Percentiles rank a stretch among this genome's conserved stretches.
phyloP scores from a whole-genome alignment of 1,140 invertebrate species.

The Propsilocerus akamusi region DNA sequence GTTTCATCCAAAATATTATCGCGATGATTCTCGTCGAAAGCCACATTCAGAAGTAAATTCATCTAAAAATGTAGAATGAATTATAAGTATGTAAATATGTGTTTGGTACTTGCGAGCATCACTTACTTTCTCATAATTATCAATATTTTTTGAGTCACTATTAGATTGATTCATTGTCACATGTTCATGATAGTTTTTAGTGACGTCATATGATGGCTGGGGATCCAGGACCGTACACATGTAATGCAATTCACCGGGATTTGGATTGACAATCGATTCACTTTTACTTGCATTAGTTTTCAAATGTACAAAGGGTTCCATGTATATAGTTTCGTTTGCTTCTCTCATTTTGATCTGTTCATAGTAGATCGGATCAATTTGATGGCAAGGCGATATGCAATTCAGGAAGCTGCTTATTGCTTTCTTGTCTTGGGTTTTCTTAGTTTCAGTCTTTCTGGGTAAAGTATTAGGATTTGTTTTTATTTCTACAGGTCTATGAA shows the following conservation, averaged over 20 bases:
- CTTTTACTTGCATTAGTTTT: background rate
- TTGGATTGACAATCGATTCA: background rate
- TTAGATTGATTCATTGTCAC: too few species aligned
- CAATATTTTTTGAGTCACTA: background rate
- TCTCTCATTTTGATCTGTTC: background rate
- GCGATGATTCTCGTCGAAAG: conserved; percentile 3
- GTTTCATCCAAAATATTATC: background rate
- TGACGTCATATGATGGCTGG: background rate
- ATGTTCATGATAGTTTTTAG: background rate
- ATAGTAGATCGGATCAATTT: conserved; percentile 1
- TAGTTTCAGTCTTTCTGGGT: background rate
- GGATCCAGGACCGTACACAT: background rate
- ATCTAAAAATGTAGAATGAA: conserved; percentile 5
- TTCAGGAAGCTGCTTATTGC: background rate
- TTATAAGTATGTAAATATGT: background rate
- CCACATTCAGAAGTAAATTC: conserved; percentile 7
- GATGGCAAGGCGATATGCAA: background rate
- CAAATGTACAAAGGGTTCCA: conserved; percentile 9
- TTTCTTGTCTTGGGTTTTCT: conserved; percentile 1
- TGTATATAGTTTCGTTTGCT: conserved; percentile 7
- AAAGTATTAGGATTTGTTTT: too few species aligned
- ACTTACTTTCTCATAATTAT: background rate
- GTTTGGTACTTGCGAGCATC: background rate
- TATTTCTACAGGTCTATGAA: too few species aligned
- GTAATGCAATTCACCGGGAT: background rate